phyloP scores from a whole-genome alignment of 2,888 invertebrate species.

The Dichetophora obliterata region DNA sequence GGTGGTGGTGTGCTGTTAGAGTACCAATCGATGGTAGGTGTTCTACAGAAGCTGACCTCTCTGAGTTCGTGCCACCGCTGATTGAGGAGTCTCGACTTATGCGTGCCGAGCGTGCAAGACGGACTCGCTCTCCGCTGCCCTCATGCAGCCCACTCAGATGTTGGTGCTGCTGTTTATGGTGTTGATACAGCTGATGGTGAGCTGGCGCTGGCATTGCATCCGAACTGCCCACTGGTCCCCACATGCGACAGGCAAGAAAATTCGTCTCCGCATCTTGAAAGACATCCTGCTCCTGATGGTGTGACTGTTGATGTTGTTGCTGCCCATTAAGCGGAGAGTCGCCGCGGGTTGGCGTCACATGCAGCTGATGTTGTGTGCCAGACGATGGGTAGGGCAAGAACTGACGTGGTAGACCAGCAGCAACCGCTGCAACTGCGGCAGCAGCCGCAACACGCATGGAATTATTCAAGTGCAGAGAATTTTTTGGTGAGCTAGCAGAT shows the following conservation, averaged over 20 bases:
- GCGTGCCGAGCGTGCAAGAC: constrained; percentile 71
- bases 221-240: constrained; percentile 54
- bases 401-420: constrained; percentile 42
- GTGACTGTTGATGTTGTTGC: constrained; percentile 59
- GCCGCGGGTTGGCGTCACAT: constrained; percentile 40
- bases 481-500: constrained; percentile 28
- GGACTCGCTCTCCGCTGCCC: constrained; percentile 49
- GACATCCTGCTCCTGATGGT: constrained; percentile 69
- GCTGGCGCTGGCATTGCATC: constrained; percentile 46
- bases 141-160: constrained; percentile 37
- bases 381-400: constrained; percentile 37
- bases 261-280: constrained; percentile 72
- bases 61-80: constrained; percentile 55
- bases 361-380: constrained; percentile 12
- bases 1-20: constrained; percentile 20
- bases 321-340: constrained; percentile 60
- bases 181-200: constrained; percentile 17
- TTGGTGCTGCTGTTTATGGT: constrained; percentile 35
- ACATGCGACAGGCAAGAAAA: constrained; percentile 71
- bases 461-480: constrained; percentile 49
- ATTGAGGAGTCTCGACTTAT: constrained; percentile 72
- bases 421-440: constrained; percentile 42
- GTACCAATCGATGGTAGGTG: constrained; percentile 15
- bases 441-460: constrained; percentile 49
- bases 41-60: constrained; percentile 44